phyloP scores from a whole-genome alignment of 1,140 invertebrate species.

The Calycopis cecrops region DNA sequence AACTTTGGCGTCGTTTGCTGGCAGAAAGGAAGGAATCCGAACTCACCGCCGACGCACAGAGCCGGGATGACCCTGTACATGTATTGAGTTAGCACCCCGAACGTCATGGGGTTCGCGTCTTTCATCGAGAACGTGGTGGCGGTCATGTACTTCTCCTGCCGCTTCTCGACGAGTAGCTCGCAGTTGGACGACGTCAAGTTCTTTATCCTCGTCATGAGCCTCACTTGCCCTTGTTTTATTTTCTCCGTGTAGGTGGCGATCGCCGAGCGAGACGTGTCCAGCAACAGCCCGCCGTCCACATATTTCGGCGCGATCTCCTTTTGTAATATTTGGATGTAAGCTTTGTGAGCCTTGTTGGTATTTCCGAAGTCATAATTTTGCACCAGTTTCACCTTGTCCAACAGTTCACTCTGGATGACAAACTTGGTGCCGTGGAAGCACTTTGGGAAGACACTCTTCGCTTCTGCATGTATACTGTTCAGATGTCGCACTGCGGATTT shows the following conservation, averaged over 20 bases:
- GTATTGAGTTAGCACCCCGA: constrained; percentile 35
- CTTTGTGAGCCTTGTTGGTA: constrained; percentile 47
- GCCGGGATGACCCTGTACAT: constrained; percentile 49
- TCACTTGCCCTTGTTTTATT: constrained; percentile 42
- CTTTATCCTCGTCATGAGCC: constrained; percentile 26
- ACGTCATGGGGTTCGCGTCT: not conserved
- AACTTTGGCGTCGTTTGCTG: constrained; percentile 36
- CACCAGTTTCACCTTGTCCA: constrained; percentile 55
- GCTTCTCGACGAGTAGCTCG: not conserved
- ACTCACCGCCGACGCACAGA: constrained; percentile 44
- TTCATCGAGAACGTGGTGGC: constrained; percentile 1
- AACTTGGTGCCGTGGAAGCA: constrained; percentile 61
- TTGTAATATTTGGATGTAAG: constrained; percentile 45
- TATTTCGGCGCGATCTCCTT: constrained; percentile 53
- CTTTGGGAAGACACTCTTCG: constrained; percentile 57
- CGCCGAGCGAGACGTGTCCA: constrained; percentile 52
- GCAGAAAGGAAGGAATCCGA: constrained; percentile 34
- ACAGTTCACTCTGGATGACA: constrained; percentile 46
- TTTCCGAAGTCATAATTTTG: constrained; percentile 61
- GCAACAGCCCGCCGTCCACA: constrained; percentile 42
- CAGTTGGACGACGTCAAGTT: not conserved
- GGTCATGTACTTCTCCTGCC: not conserved
- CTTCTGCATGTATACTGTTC: constrained; percentile 53
- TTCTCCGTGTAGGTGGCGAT: constrained; percentile 53
- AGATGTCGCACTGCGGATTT: constrained; percentile 40